These are phyloP conservation scores for Lampris megalopsis DNA, from an alignment of 2,113 vertebrate species.

Conservation along the genomic window DNA sequence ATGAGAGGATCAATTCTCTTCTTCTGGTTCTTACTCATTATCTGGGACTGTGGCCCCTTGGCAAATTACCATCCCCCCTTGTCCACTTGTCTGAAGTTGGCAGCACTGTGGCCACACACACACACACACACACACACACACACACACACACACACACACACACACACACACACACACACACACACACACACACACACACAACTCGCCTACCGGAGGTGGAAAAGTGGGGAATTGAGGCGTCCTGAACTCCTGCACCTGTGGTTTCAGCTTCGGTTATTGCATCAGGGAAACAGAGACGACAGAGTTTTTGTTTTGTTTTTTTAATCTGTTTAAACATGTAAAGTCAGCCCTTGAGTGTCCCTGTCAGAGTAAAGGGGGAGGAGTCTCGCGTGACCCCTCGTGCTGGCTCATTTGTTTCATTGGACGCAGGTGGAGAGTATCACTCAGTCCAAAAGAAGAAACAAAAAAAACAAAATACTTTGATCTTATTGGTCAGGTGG, in stretches of 20 bases:
- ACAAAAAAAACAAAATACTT: conserved; percentile 44
- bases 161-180: conserved; percentile 2
- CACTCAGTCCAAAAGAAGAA: conserved; percentile 29
- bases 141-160: conserved; percentile 3
- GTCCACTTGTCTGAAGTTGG: background rate
- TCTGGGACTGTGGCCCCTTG: background rate
- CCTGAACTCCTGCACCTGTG: conserved; percentile 81
- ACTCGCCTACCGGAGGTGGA: conserved; percentile 16
- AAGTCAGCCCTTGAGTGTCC: conserved; percentile 99
- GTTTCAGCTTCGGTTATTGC: conserved; percentile 87
- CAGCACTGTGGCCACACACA: too few relatives aligned
- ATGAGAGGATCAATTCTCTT: conserved; percentile 41
- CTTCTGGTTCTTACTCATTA: background rate
- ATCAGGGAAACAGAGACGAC: conserved; percentile 89
- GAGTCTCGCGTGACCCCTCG: conserved; percentile 75
- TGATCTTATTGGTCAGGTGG: conserved; percentile 28
- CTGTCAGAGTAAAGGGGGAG: conserved; percentile 89
- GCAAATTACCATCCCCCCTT: background rate
- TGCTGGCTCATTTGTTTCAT: conserved; percentile 83
- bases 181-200: conserved; percentile 9
- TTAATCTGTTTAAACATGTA: conserved; percentile 62
- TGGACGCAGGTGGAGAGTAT: conserved; percentile 53
- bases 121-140: conserved; percentile 1
- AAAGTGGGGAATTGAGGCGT: conserved; percentile 39
- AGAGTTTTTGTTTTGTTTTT: conserved; percentile 60